Percentiles rank a stretch among this genome's conserved stretches.
phyloP scores from a whole-genome alignment of 2,888 invertebrate species.

The Chaitophorus viminalis region DNA sequence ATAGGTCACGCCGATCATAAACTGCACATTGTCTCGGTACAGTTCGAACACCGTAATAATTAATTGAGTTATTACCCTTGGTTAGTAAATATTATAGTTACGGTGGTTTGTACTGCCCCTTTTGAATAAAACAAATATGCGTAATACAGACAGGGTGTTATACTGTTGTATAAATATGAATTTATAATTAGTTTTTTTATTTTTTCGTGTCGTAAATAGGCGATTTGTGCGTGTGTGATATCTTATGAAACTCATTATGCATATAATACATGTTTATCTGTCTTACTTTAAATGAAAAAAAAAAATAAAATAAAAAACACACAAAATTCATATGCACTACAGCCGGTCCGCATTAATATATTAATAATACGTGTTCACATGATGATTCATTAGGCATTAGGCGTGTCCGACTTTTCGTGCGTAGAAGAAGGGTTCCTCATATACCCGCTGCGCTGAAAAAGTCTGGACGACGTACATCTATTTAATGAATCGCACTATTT shows the following conservation, averaged over 20 bases:
- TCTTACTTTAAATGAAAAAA: background rate
- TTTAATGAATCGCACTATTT: too few species aligned
- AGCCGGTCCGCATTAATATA: background rate
- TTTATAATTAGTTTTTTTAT: background rate
- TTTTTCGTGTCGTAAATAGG: background rate
- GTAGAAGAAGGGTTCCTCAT: background rate
- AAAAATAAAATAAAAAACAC: too few species aligned
- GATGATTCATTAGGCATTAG: background rate
- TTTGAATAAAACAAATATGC: too few species aligned
- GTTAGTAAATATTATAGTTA: too few species aligned
- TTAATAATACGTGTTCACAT: background rate
- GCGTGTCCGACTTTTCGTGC: background rate
- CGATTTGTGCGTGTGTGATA: background rate
- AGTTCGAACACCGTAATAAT: too few species aligned
- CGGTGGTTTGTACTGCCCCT: too few species aligned
- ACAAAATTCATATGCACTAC: background rate
- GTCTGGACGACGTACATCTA: too few species aligned
- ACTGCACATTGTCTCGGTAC: too few species aligned
- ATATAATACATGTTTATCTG: background rate
- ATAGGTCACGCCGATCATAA: too few species aligned
- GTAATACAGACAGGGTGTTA: background rate
- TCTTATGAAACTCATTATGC: background rate
- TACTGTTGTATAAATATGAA: background rate
- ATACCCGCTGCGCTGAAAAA: background rate
- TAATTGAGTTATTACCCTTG: too few species aligned